Percentiles rank a stretch among this genome's conserved stretches.
phyloP scores from a whole-genome alignment of 2,113 vertebrate species.

The Kobus ellipsiprymnus region DNA sequence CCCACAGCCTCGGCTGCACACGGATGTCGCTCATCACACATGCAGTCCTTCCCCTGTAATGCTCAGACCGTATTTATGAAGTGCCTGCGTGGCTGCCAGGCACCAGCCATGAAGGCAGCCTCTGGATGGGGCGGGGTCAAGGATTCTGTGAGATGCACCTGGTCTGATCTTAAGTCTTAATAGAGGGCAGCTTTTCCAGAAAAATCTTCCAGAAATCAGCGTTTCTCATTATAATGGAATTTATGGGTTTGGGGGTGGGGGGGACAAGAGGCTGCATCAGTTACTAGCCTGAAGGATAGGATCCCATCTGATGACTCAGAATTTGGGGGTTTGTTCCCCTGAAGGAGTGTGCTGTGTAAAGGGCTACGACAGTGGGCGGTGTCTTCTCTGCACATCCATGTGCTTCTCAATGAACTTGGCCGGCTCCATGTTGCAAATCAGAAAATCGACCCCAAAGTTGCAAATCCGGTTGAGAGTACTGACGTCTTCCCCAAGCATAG shows the following conservation, averaged over 20 bases:
- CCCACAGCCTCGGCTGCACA: background rate
- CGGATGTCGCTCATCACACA: background rate
- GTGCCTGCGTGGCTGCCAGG: background rate
- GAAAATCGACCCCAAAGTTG: background rate
- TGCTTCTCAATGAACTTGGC: accelerated
- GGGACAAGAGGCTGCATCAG: background rate
- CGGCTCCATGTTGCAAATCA: background rate
- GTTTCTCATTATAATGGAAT: background rate
- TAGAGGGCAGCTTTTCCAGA: background rate
- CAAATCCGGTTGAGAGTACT: background rate
- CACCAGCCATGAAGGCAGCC: background rate
- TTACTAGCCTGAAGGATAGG: background rate
- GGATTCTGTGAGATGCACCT: background rate
- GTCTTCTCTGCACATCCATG: background rate
- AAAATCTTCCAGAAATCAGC: background rate
- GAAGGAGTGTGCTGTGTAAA: background rate
- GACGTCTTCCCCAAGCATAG: background rate
- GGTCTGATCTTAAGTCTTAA: background rate
- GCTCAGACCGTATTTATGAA: background rate
- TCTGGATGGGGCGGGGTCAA: background rate
- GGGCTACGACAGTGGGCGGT: accelerated
- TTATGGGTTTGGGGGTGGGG: background rate
- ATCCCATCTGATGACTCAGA: background rate
- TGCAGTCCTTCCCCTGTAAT: background rate
- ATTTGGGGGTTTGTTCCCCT: background rate